phyloP scores from a whole-genome alignment of 2,888 invertebrate species.

The Erynnis tages region DNA sequence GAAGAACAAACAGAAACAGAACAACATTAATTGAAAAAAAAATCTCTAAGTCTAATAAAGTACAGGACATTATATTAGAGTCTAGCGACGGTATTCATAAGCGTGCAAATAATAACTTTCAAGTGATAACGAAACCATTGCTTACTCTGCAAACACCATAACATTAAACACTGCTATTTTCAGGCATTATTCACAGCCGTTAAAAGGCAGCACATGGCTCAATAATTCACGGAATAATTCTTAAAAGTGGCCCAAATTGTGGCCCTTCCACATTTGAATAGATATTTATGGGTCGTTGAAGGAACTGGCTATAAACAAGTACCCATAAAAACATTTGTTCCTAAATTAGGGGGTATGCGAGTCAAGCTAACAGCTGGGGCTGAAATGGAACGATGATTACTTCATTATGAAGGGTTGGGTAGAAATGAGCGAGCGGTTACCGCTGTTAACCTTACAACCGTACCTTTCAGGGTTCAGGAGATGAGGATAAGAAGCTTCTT shows the following conservation, averaged over 20 bases:
- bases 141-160: neutral
- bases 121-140: neutral
- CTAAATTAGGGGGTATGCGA: constrained; percentile 14
- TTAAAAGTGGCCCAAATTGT: constrained; percentile 24
- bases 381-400: constrained; percentile 14
- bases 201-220: constrained; percentile 20
- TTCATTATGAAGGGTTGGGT: neutral
- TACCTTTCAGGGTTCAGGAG: neutral
- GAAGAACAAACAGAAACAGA: no score
- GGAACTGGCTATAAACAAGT: constrained; percentile 17
- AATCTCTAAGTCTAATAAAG: no score
- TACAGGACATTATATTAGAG: no score
- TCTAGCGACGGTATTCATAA: no score
- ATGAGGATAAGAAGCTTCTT: neutral
- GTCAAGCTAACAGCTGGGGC: constrained; percentile 21
- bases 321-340: constrained; percentile 23
- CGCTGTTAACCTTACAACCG: neutral
- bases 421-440: neutral
- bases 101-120: neutral
- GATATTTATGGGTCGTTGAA: constrained; percentile 23
- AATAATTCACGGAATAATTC: constrained; percentile 21
- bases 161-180: constrained; percentile 9
- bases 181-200: constrained; percentile 11
- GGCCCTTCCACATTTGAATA: constrained; percentile 20
- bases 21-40: no score